Conservation (phyloP, 1,140 invertebrate species). For the Hyposmocoma kahamanoa region DNA sequence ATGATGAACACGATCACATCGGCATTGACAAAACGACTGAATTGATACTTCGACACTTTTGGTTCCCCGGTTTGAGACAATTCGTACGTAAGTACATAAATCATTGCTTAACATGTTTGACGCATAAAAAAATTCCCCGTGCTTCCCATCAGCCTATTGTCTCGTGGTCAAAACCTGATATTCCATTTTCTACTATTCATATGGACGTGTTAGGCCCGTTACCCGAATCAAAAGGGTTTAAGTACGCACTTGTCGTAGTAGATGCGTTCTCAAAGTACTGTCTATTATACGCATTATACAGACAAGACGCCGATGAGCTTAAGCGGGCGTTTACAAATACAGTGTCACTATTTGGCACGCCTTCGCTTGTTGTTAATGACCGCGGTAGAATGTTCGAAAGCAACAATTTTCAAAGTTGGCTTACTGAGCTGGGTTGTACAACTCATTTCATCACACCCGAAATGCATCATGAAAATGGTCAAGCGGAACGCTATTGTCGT, state of each 20-base stretch:
- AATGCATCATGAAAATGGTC: constrained; percentile 20
- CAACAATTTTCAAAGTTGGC: not conserved
- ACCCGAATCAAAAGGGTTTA: constrained; percentile 1
- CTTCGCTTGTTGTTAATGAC: not conserved
- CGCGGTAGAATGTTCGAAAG: constrained; percentile 8
- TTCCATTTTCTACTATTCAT: constrained; percentile 18
- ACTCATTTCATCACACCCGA: constrained; percentile 12
- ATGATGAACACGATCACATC: constrained; percentile 22
- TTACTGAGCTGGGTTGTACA: not conserved
- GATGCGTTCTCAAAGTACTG: constrained; percentile 12
- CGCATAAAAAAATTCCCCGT: constrained; percentile 8
- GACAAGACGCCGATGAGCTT: constrained; percentile 3
- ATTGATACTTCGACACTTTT: constrained; percentile 5
- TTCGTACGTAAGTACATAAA: constrained; percentile 18
- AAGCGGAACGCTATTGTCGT: constrained; percentile 24
- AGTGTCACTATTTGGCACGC: constrained; percentile 5
- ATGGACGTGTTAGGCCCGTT: constrained; percentile 17
- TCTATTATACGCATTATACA: constrained; percentile 1
- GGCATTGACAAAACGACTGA: constrained; percentile 19
- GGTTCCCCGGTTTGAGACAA: constrained; percentile 11
- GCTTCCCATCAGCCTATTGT: constrained; percentile 8
- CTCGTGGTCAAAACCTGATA: constrained; percentile 10
- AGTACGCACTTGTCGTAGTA: constrained; percentile 10
- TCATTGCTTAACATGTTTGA: constrained; percentile 5
- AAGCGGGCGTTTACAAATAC: constrained; percentile 8